phyloP scores from a whole-genome alignment of 1,140 invertebrate species.

The Campoletis sonorensis region DNA sequence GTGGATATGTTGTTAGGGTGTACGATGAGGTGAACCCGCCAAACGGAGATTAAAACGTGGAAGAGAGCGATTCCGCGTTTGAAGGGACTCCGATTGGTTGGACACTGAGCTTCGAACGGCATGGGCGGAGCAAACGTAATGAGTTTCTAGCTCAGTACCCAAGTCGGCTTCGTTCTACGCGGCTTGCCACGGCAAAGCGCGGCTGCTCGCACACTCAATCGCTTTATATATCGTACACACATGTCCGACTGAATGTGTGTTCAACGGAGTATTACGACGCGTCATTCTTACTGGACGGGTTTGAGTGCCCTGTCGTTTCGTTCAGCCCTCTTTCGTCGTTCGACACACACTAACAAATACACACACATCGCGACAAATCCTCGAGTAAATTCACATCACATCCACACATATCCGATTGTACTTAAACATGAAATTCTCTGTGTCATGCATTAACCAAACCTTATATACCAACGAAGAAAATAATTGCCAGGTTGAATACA shows the following conservation, averaged over 20 bases:
- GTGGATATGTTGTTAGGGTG: slow-evolving; percentile 29
- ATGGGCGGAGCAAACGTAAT: slow-evolving; percentile 75
- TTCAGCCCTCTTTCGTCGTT: slow-evolving; percentile 16
- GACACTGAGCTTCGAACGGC: slow-evolving; percentile 70
- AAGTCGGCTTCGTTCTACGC: slow-evolving; percentile 42
- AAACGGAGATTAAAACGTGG: slow-evolving; percentile 74
- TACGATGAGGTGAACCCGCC: slow-evolving; percentile 50
- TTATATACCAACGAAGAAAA: not conserved
- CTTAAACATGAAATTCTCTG: too few species aligned
- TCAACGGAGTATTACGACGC: slow-evolving; percentile 9
- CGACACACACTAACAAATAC: not conserved
- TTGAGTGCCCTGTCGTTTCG: slow-evolving; percentile 28
- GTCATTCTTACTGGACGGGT: slow-evolving; percentile 42
- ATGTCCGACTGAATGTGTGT: slow-evolving; percentile 20
- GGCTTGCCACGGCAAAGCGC: not conserved
- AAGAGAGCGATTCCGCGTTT: slow-evolving; percentile 74
- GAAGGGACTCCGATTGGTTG: slow-evolving; percentile 73
- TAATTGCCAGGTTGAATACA: slow-evolving; percentile 5
- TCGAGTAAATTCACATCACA: not conserved
- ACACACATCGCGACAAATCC: not conserved
- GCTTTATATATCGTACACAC: slow-evolving; percentile 14
- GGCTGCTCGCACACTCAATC: slow-evolving; percentile 38
- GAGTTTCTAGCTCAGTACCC: slow-evolving; percentile 74
- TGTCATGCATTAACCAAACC: not conserved
- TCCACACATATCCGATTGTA: too few species aligned